Percentiles rank a stretch among this genome's conserved stretches.
Evolutionary conservation across 2,888 invertebrate genomes (phyloP).

Genomic region (Diplazon laetatorius): DNA sequence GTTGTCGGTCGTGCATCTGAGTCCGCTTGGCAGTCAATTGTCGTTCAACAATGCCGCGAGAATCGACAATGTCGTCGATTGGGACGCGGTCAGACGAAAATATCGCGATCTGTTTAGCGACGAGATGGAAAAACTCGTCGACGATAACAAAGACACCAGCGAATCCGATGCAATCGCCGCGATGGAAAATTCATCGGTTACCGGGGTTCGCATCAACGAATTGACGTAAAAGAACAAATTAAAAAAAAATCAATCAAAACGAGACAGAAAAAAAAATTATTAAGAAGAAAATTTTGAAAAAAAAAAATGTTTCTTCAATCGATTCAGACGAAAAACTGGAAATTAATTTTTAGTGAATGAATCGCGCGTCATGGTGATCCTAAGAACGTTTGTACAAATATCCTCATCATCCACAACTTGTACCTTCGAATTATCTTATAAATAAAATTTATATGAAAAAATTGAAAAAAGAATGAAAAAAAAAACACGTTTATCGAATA

Average conservation of each 20-base stretch:
- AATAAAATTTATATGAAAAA: slow-evolving; percentile 9
- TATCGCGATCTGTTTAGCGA: slow-evolving; percentile 90
- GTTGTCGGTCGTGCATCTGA: slow-evolving; percentile 91
- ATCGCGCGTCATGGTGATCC: slow-evolving; percentile 12
- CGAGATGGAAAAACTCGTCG: slow-evolving; percentile 83
- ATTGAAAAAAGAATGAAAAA: too few species aligned
- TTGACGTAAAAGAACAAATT: slow-evolving; percentile 42
- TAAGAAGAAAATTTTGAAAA: neutral
- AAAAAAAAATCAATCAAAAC: too few species aligned
- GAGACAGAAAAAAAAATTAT: too few species aligned
- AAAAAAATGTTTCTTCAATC: slow-evolving; percentile 22
- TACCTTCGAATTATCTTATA: slow-evolving; percentile 51
- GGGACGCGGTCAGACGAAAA: slow-evolving; percentile 95
- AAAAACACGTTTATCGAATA: slow-evolving; percentile 51
- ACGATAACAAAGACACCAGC: slow-evolving; percentile 69
- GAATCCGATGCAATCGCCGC: slow-evolving; percentile 64
- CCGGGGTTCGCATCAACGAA: slow-evolving; percentile 59
- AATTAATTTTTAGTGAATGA: neutral
- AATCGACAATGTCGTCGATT: slow-evolving; percentile 95
- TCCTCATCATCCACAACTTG: slow-evolving; percentile 44
- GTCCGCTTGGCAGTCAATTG: slow-evolving; percentile 92
- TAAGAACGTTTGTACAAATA: slow-evolving; percentile 35
- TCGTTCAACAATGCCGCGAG: slow-evolving; percentile 88
- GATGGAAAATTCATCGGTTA: slow-evolving; percentile 67
- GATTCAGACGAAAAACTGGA: neutral